Evolutionary conservation across 2,113 vertebrate genomes (phyloP), one percentile per base, ranked within the genome.

Genomic region (Paedocypris sp.): DNA sequence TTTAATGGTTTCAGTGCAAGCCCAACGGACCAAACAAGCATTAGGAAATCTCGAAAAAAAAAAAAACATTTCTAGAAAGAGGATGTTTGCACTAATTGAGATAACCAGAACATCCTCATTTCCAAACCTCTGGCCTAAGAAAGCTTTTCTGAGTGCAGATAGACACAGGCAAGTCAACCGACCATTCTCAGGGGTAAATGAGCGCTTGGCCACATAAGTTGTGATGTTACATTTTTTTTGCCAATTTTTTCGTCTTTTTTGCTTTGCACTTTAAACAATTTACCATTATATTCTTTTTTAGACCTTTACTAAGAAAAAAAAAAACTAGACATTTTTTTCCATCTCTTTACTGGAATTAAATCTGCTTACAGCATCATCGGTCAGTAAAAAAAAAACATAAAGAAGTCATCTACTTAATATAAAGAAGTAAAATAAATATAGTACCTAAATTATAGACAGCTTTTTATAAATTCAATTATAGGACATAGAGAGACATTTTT

Each of bases 191-290:
- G 38, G 26, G 54, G 54, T 58, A 36, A 58, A 15, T 5, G 16
- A 58, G 54, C 31, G 54, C 38, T 58, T 28, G 32, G 39, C 16
- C 39, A 13, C 32, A 39, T 58, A 19, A 32, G 52, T 25, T 42
- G 23, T 29, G 25, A 12, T 16, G 25, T 41, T 29, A 22, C 23
- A 28, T 29, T 28, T 22, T 16, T 41, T 39, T 28, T 35, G n/a
- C n/a, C n/a, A n/a, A n/a, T 22, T 3, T 47, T 32, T 53, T 26
- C 1, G 29, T 51, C 29, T 4, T 22, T 39, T 57, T 43, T 31
- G 12, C 53, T 43, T 57, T 57, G 15, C 25, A 57, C 38, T 43
- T 57, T 11, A 28, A 38, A 25, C 38, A 31, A 39, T 32, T 26
- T 10, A 42, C 43, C 18, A 13, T 10, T 5, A 36, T 57, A 3